Percentiles rank a stretch among this genome's conserved stretches.
phyloP scores from a whole-genome alignment of 1,140 invertebrate genomes.

The Zaprionus ghesquierei region DNA sequence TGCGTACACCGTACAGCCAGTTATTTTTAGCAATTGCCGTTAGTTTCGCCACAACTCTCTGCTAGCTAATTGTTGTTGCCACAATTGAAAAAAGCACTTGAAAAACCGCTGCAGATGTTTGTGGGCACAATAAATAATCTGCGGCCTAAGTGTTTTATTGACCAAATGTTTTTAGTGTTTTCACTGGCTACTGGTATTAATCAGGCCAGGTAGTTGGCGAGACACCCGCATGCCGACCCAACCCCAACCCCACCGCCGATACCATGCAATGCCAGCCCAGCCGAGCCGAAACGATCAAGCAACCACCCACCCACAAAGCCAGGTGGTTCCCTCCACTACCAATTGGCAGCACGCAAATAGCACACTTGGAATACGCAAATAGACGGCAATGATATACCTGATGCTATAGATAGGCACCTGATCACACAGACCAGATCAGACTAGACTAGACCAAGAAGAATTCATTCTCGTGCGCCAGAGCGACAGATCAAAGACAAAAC shows the following conservation, averaged over 20 bases:
- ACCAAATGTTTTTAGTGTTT: slow-evolving; percentile 22
- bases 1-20: not conserved
- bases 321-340: not conserved
- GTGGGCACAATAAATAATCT: slow-evolving; percentile 5
- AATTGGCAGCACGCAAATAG: not conserved
- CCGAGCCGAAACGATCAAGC: no score
- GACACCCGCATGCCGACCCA: not conserved
- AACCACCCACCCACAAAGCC: not conserved
- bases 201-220: slow-evolving; percentile 8
- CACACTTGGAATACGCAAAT: not conserved
- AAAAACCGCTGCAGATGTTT: slow-evolving; percentile 25
- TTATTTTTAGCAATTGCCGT: not conserved
- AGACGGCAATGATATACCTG: not conserved
- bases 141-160: slow-evolving; percentile 26
- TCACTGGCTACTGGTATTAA: slow-evolving; percentile 27
- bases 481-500: not conserved
- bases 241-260: not conserved
- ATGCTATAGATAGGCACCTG: not conserved
- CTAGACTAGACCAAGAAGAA: not conserved
- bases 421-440: not conserved
- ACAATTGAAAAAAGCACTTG: slow-evolving; percentile 6
- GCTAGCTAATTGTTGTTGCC: not conserved
- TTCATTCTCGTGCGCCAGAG: not conserved
- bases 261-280: not conserved
- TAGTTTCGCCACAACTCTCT: not conserved